phyloP scores from a whole-genome alignment of 2,797 vertebrate genomes.

The Bucorvus abyssinicus region DNA sequence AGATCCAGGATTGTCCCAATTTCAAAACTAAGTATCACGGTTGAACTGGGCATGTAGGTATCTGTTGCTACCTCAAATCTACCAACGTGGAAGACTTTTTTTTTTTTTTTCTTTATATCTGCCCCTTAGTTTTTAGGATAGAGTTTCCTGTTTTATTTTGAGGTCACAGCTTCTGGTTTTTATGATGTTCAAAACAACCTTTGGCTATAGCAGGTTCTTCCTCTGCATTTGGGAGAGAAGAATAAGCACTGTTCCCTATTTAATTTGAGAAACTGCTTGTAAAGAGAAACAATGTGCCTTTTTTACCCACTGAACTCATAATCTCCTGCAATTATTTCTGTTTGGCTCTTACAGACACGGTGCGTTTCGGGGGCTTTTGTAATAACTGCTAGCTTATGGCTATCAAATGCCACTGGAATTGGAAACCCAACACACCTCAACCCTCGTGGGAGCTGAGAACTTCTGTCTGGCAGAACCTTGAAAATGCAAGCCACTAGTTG shows the following conservation, averaged over 20 bases:
- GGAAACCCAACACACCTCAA: background rate
- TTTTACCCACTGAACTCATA: background rate
- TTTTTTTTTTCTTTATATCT: too few relatives aligned
- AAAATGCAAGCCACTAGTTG: background rate
- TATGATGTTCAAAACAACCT: background rate
- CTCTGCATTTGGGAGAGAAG: background rate
- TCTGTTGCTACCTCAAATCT: background rate
- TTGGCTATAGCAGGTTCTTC: background rate
- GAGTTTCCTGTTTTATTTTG: background rate
- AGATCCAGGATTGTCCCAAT: background rate
- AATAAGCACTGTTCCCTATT: background rate
- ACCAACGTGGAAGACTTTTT: background rate
- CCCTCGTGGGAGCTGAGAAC: background rate
- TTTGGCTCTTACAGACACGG: background rate
- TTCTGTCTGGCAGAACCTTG: background rate
- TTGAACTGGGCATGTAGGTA: background rate
- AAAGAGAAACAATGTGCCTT: background rate
- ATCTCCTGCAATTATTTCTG: background rate
- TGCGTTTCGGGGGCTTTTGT: background rate
- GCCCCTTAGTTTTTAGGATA: background rate
- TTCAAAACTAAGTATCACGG: background rate
- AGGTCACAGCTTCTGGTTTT: background rate
- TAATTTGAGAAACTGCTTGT: background rate
- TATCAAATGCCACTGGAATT: background rate
- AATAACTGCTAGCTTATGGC: background rate